Evolutionary conservation across 2,113 vertebrate species (phyloP), one percentile per base, ranked within the genome.

Genomic region (Suncus etruscus): DNA sequence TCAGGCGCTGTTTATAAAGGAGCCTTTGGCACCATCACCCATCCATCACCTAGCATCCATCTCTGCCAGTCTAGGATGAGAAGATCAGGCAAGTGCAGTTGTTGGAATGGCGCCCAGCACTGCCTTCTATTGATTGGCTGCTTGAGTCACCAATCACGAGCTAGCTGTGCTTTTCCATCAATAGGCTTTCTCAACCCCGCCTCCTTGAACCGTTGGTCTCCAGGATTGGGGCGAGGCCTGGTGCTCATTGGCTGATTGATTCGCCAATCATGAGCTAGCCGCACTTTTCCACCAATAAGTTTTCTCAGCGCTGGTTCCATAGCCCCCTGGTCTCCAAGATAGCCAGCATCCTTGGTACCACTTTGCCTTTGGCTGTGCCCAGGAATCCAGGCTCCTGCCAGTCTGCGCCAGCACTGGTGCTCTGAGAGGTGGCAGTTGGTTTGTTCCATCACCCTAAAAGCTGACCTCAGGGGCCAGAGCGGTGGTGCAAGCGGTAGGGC

Each of bases 41-140:
- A 39, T 39, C 12, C 86, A 47, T 45, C 48, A 27, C 11, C 54
- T 27, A 72, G 39, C 70, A 24, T 82, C 50, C 25, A 16, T 63
- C n/a, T 93, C 72, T 66, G 72, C 50, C 48, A 72, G 81, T 50
- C 24, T 66, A 66, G 69, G 14, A 54, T 73, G 85, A 78, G 24
- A 54, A 48, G 22, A 61, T 73, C 50, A 87, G 61, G 74, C 29
- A 16, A 12, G 39, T 8, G 5, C 58, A 31, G 32, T 68, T 15
- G 70, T 87, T 24, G 22, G 32, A 47, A 31, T 27, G 15, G 39
- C 39, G 39, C 5, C 5, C 39, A 39, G 39, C 39, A 39, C 39
- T 39, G 39, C 39, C 39, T 39, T 39, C 39, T 32, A 68, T 22
- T 85, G 29, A 24, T 29, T 88, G 85, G 50, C 68, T 90, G 11